phyloP scores from a whole-genome alignment of 2,888 invertebrate genomes.

The Amaurobius ferox region DNA sequence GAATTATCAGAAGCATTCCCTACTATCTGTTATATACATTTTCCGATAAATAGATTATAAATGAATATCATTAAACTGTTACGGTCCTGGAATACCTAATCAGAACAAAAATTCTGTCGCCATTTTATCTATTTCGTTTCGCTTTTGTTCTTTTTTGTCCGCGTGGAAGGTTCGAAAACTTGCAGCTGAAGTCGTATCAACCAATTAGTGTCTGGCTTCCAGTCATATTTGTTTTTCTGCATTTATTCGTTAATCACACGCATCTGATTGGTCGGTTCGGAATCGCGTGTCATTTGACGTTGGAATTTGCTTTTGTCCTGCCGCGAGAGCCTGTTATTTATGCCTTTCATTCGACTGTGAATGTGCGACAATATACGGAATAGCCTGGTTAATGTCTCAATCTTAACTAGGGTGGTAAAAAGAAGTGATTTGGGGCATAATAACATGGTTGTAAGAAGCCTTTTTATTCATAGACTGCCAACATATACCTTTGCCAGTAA shows the following conservation, averaged over 20 bases:
- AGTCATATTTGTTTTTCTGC: background rate
- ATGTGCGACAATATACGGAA: too few species aligned
- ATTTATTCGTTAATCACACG: background rate
- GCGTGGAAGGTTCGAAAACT: background rate
- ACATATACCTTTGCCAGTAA: too few species aligned
- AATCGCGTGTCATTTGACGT: background rate
- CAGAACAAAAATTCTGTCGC: background rate
- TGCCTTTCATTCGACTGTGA: background rate
- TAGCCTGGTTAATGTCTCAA: too few species aligned
- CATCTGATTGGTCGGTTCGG: background rate
- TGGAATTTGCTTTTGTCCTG: background rate
- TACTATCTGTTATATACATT: background rate
- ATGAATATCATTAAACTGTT: background rate
- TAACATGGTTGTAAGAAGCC: too few species aligned
- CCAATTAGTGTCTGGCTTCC: conserved; percentile 4
- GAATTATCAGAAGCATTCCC: background rate
- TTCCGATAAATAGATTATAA: conserved; percentile 1
- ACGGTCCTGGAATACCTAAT: background rate
- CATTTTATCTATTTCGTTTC: background rate
- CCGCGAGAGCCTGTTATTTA: background rate
- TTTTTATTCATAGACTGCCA: too few species aligned
- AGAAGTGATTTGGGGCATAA: too few species aligned
- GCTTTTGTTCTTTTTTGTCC: background rate
- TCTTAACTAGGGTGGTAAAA: too few species aligned
- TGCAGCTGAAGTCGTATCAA: background rate